Base-by-base conservation (phyloP, 2,113 vertebrate species). In the Bothrops jararaca region DNA sequence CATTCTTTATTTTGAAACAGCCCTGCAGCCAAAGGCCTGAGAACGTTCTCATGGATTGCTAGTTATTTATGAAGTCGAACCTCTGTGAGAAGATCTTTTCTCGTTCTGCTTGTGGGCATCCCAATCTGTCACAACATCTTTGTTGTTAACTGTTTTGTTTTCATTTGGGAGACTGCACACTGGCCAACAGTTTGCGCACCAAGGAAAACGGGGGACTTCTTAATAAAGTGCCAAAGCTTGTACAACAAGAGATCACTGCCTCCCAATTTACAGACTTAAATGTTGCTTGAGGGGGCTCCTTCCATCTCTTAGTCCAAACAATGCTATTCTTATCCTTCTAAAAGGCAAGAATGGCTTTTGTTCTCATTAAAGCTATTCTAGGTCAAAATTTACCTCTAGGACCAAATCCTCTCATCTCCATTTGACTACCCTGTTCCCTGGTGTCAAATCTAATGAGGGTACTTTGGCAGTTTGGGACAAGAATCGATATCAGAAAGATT, bases 81-180 rank as follows among this genome's bases (percentile, higher is more conserved):
- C 39, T 42, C 52, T 12, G 8, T 6, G 52, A 39, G 85, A 26
- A n/a, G 22, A 13, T 52, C 85, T 92, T 23, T 87, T 24, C 10
- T 18, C 86, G 39, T 91, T 56, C 92, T 93, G 50, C 90, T 94
- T 92, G 11, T 95, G 95, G 93, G 93, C 91, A 91, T 54, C 57
- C 93, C 54, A 53, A 93, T 93, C 95, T 93, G 50, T 52, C 90
- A 42, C 23, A 45, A 22, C 48, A 95, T 93, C 94, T 95, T 94
- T 93, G 95, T 93, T 58, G 74, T 57, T n/a, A 10, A 48, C 13
- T 29, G 13, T 56, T 56, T 45, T n/a, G 50, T 48, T 86, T 91
- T 45, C 5, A 0, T 85, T 48, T 20, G 8, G 39, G 80, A 39
- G 39, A 26, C 52, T 26, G 12, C 42, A 48, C 0, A 1, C 42